phyloP scores from a whole-genome alignment of 2,797 vertebrate genomes.

The Gallinago nigripennis region DNA sequence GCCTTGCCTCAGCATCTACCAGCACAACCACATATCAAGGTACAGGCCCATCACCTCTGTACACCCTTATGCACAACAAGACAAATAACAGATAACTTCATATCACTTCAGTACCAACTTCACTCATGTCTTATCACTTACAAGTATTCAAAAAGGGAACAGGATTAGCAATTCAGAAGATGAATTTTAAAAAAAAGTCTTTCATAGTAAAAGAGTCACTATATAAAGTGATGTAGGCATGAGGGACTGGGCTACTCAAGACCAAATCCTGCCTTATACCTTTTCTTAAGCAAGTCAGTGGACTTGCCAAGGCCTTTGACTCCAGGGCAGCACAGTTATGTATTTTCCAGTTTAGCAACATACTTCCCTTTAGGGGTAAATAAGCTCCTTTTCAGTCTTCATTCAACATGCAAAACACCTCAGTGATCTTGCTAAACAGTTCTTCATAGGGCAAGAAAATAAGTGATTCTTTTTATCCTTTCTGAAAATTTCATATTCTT shows the following conservation, averaged over 20 bases:
- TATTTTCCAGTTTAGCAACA: constrained; percentile 57
- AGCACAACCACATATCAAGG: neutral
- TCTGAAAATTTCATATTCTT: constrained; percentile 64
- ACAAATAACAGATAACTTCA: neutral
- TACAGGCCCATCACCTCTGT: neutral
- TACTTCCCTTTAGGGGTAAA: constrained; percentile 39
- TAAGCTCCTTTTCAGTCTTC: constrained; percentile 36
- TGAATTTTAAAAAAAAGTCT: neutral
- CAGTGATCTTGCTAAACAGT: constrained; percentile 41
- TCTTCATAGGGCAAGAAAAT: constrained; percentile 53
- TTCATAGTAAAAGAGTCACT: neutral
- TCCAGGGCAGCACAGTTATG: neutral
- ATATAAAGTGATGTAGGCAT: neutral
- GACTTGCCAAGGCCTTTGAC: constrained; percentile 21
- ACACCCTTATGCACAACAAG: neutral
- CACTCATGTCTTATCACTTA: neutral
- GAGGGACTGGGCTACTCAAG: neutral
- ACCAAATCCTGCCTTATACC: neutral
- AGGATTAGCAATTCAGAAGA: neutral
- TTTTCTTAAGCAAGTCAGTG: neutral
- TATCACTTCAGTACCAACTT: neutral
- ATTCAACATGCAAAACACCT: constrained; percentile 51
- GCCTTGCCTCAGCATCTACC: neutral
- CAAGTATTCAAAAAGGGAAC: neutral
- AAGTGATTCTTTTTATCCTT: constrained; percentile 58